phyloP scores from a whole-genome alignment of 92 coral and sea anemone species.

The Meandrina meandrites region DNA sequence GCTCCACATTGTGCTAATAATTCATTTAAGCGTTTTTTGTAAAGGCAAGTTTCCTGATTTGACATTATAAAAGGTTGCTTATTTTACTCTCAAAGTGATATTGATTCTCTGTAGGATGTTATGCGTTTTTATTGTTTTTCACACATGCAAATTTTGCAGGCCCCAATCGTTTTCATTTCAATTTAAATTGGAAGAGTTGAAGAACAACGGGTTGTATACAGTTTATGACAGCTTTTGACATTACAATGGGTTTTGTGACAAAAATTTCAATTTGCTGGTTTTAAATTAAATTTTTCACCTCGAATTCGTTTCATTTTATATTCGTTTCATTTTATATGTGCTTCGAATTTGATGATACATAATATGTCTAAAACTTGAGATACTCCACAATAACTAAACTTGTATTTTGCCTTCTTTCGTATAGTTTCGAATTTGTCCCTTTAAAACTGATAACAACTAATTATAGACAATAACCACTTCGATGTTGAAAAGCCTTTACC shows the following conservation, averaged over 20 bases:
- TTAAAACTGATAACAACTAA: neutral
- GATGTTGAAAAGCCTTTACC: neutral
- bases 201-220: conserved; percentile 1
- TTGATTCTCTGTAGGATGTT: neutral
- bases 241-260: neutral
- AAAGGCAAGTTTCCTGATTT: neutral
- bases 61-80: conserved; percentile 4
- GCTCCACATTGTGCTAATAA: conserved; percentile 4
- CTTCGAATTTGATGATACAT: neutral
- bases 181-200: neutral
- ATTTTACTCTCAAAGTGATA: conserved; percentile 1
- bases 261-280: neutral
- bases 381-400: neutral
- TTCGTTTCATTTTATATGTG: no score
- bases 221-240: neutral
- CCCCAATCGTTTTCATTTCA: conserved; percentile 12
- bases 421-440: neutral
- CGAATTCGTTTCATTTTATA: neutral
- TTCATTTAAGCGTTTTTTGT: conserved; percentile 20
- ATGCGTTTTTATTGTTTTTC: conserved; percentile 2
- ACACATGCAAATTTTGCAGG: neutral
- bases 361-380: neutral
- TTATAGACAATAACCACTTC: neutral
- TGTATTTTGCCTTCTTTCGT: neutral
- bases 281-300: neutral